phyloP scores from a whole-genome alignment of 2,888 invertebrate genomes.

The Lottia scabra region DNA sequence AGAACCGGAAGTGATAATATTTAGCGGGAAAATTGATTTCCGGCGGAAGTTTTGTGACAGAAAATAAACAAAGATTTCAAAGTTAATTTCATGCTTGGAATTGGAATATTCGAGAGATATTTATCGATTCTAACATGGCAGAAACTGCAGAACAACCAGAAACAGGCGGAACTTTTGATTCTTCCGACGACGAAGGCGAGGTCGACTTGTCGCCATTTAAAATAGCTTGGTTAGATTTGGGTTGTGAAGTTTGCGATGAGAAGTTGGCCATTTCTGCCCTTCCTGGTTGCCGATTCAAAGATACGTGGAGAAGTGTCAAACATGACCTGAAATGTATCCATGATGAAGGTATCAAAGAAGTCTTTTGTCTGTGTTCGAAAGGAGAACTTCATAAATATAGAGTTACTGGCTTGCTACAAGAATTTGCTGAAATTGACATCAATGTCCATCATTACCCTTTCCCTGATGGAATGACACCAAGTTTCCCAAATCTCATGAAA shows the following conservation, averaged over 20 bases:
- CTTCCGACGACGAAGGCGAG: conserved; percentile 51
- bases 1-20: too few species aligned
- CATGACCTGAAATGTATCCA: conserved; percentile 49
- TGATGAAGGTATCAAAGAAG: conserved; percentile 44
- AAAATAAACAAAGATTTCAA: not conserved
- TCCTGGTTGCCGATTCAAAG: conserved; percentile 53
- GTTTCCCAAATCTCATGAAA: conserved; percentile 39
- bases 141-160: too few species aligned
- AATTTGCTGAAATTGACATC: conserved; percentile 38
- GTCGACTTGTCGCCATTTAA: conserved; percentile 47
- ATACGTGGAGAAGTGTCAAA: conserved; percentile 53
- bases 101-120: too few species aligned
- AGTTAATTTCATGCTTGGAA: not conserved
- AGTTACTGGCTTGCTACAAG: conserved; percentile 47
- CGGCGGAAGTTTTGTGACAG: not conserved
- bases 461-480: conserved; percentile 50
- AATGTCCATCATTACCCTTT: conserved; percentile 57
- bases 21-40: not conserved
- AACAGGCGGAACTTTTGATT: conserved; percentile 39
- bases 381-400: conserved; percentile 59
- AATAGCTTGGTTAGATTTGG: conserved; percentile 45
- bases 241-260: conserved; percentile 29
- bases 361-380: conserved; percentile 55
- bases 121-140: too few species aligned
- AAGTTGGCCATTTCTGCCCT: conserved; percentile 42